phyloP scores from a whole-genome alignment of 2,888 invertebrate species.

The Parascotia fuliginaria region DNA sequence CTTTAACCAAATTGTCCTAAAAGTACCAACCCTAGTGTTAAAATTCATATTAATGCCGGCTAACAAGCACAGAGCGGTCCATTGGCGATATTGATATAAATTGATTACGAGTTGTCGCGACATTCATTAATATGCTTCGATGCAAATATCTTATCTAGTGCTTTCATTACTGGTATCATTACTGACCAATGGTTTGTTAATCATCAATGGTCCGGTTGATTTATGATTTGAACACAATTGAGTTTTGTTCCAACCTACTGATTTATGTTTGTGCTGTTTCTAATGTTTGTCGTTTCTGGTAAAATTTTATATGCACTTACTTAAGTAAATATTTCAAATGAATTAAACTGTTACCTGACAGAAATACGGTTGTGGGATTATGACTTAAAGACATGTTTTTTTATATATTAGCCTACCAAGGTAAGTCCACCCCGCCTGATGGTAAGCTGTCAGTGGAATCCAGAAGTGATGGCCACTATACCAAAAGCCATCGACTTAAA shows the following conservation, averaged over 20 bases:
- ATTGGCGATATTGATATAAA: conserved; percentile 85
- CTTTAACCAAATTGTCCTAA: too few relatives aligned
- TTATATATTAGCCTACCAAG: too few relatives aligned
- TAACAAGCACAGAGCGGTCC: conserved; percentile 75
- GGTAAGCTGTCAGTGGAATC: too few relatives aligned
- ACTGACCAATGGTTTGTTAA: conserved; percentile 59
- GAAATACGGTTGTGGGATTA: too few relatives aligned
- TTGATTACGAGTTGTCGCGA: conserved; percentile 81
- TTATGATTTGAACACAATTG: conserved; percentile 38
- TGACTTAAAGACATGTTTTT: too few relatives aligned
- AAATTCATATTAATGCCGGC: conserved; percentile 79
- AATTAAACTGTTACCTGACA: too few relatives aligned
- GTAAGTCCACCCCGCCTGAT: too few relatives aligned
- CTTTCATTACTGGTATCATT: conserved; percentile 72
- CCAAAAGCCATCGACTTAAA: too few relatives aligned
- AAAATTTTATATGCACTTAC: not conserved
- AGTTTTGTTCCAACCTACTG: conserved; percentile 32
- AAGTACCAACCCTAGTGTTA: conserved; percentile 66
- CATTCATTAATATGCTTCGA: conserved; percentile 74
- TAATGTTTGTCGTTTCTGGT: not conserved
- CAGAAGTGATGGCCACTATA: too few relatives aligned
- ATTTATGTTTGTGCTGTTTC: conserved; percentile 29
- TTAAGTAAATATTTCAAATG: too few relatives aligned
- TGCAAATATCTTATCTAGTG: conserved; percentile 76
- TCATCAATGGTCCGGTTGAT: conserved; percentile 56